phyloP scores from a whole-genome alignment of 2,113 vertebrate genomes.

The Piprites chloris region DNA sequence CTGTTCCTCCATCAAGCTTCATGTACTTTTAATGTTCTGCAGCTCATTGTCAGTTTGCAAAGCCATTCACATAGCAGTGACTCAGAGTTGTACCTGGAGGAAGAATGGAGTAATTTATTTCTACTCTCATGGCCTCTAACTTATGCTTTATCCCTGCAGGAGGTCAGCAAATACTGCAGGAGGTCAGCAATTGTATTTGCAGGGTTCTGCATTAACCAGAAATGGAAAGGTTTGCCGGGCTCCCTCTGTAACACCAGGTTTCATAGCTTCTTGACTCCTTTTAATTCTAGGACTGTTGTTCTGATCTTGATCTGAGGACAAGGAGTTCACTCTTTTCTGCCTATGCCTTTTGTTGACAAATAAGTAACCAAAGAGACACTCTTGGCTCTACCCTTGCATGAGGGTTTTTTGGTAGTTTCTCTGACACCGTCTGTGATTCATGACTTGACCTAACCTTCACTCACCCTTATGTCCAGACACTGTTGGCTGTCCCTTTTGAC shows the following conservation, averaged over 20 bases:
- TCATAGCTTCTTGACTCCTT: neutral
- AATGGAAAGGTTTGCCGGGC: neutral
- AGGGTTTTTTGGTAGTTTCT: neutral
- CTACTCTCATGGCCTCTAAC: neutral
- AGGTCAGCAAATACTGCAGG: neutral
- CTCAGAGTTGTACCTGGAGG: neutral
- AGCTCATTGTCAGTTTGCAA: neutral
- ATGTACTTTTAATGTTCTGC: neutral
- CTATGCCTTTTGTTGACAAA: neutral
- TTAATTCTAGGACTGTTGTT: neutral
- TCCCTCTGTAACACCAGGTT: neutral
- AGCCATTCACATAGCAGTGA: neutral
- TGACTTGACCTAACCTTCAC: neutral
- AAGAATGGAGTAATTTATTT: neutral
- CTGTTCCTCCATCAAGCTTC: neutral
- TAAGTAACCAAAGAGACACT: neutral
- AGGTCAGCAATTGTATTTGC: neutral
- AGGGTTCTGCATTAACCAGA: neutral
- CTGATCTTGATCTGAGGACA: neutral
- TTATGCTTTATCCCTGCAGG: neutral
- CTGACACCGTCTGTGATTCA: neutral
- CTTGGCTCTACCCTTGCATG: neutral
- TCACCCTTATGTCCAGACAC: neutral
- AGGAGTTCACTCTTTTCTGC: neutral
- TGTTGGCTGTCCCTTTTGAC: neutral